phyloP scores from a whole-genome alignment of 2,888 invertebrate genomes.

The Tetanocera ferruginea region DNA sequence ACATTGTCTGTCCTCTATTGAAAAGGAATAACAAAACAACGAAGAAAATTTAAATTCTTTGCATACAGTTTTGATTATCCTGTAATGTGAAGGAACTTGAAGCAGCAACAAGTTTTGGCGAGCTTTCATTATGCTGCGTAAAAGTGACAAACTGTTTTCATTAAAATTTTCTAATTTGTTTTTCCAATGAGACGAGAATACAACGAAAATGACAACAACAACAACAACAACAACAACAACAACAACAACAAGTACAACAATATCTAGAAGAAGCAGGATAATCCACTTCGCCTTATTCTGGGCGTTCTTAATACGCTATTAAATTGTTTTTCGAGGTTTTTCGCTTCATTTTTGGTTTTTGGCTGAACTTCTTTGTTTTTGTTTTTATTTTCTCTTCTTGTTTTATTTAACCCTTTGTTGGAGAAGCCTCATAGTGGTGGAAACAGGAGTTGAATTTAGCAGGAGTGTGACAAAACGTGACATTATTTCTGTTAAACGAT shows the following conservation, averaged over 20 bases:
- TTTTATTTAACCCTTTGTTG: not conserved
- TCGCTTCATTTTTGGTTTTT: not conserved
- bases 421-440: not conserved
- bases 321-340: constrained; percentile 44
- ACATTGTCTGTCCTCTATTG: constrained; percentile 3
- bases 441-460: not conserved
- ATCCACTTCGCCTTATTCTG: constrained; percentile 37
- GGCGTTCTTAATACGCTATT: constrained; percentile 47
- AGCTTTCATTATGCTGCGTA: not conserved
- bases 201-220: not conserved
- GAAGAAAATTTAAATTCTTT: constrained; percentile 44
- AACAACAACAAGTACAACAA: not conserved
- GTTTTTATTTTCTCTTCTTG: not conserved
- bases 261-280: not conserved
- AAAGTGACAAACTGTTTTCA: constrained; percentile 51
- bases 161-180: constrained; percentile 55
- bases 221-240: constrained; percentile 21
- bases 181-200: constrained; percentile 43
- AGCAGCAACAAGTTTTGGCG: constrained; percentile 48
- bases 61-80: constrained; percentile 49
- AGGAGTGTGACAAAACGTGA: constrained; percentile 22
- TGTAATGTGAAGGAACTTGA: constrained; percentile 37
- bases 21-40: constrained; percentile 19
- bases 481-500: constrained; percentile 25
- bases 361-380: not conserved